Conservation (phyloP, 2,113 vertebrate genomes). For the Antechinus flavipes region DNA sequence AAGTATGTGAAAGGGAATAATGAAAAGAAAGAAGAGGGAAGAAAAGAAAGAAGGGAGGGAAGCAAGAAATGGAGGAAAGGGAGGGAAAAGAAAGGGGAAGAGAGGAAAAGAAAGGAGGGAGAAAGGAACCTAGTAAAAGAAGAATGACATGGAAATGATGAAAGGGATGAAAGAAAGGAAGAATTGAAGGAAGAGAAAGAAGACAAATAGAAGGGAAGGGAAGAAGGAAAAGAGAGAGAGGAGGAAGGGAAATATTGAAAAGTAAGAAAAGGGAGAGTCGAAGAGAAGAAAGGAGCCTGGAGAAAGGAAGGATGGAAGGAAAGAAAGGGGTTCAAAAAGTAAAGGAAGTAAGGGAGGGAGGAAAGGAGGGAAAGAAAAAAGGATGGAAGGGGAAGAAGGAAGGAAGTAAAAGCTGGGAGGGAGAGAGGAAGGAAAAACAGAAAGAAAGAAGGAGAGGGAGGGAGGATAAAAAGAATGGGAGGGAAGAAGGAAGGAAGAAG, state of each 20-base stretch:
- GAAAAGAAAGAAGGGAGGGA: background rate
- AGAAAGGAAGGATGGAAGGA: background rate
- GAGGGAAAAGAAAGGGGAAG: background rate
- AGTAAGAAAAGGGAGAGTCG: background rate
- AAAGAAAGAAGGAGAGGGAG: background rate
- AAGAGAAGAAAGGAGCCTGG: background rate
- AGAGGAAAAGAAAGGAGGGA: background rate
- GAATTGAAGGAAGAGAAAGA: background rate
- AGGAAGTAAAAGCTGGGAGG: background rate
- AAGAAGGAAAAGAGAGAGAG: background rate
- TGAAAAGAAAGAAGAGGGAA: background rate
- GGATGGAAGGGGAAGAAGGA: background rate
- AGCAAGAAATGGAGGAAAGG: background rate
- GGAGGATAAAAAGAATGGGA: background rate
- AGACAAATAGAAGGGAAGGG: background rate
- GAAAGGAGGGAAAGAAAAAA: slow-evolving; percentile 11
- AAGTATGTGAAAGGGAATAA: background rate
- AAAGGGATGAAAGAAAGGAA: background rate
- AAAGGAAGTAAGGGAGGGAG: background rate
- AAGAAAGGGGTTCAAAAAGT: background rate
- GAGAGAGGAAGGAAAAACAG: background rate
- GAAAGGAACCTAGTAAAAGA: background rate
- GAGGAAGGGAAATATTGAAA: background rate
- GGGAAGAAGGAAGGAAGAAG: background rate
- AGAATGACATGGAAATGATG: too few relatives aligned